phyloP scores from a whole-genome alignment of 2,797 vertebrate genomes.

The Ispidina lecontei region DNA sequence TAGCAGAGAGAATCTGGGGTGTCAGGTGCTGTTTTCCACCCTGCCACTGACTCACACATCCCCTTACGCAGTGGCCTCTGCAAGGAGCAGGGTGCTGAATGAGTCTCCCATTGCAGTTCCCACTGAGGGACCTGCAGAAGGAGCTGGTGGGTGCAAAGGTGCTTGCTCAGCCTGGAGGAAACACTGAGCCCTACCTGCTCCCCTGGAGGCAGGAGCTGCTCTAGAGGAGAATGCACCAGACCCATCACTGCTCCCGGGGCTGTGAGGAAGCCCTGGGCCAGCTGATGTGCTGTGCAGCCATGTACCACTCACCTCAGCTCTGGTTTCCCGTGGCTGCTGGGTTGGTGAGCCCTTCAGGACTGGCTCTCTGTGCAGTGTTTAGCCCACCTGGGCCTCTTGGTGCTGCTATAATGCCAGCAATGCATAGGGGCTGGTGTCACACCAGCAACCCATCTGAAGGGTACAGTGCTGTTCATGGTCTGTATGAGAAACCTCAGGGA shows the following conservation, averaged over 20 bases:
- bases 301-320: rapidly evolving
- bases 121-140: not conserved
- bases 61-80: not conserved
- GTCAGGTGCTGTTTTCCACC: not conserved
- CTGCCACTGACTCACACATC: not conserved
- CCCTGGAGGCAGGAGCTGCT: not conserved
- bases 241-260: rapidly evolving
- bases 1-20: not conserved
- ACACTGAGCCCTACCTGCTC: rapidly evolving
- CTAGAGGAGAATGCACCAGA: not conserved
- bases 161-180: not conserved
- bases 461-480: not conserved
- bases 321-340: rapidly evolving
- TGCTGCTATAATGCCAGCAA: not conserved
- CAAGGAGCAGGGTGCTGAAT: rapidly evolving
- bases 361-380: not conserved
- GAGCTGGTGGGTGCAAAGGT: not conserved
- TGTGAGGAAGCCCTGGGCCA: not conserved
- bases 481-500: not conserved
- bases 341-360: not conserved
- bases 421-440: not conserved
- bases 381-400: conserved; percentile 6
- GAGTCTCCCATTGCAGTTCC: not conserved
- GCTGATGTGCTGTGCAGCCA: rapidly evolving
- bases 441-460: not conserved